Percentiles rank a stretch among this genome's conserved stretches.
Evolutionary conservation across 2,888 invertebrate species (phyloP).

Genomic region (Diplazon laetatorius): DNA sequence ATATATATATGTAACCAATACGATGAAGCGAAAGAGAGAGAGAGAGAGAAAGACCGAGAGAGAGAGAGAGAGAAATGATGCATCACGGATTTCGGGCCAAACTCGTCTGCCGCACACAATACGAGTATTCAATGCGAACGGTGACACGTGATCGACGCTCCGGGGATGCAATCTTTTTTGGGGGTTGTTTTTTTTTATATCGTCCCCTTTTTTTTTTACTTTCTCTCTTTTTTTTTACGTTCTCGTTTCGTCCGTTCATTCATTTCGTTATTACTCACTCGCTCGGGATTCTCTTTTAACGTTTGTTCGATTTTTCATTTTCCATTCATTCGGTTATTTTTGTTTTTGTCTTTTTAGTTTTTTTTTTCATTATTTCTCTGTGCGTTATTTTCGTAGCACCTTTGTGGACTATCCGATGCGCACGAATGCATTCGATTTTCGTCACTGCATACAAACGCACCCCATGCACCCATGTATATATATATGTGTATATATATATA

Average conservation of each 20-base stretch:
- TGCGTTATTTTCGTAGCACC: slow-evolving; percentile 27
- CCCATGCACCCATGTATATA: too few species aligned
- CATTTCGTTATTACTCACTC: slow-evolving; percentile 58
- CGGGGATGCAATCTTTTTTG: slow-evolving; percentile 61
- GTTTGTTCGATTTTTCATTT: too few species aligned
- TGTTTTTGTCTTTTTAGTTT: background rate
- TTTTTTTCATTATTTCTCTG: slow-evolving; percentile 25
- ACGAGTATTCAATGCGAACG: slow-evolving; percentile 73
- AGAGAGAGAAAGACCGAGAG: too few species aligned
- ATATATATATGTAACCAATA: slow-evolving; percentile 33
- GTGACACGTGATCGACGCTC: slow-evolving; percentile 75
- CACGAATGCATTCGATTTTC: slow-evolving; percentile 54
- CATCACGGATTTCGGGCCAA: slow-evolving; percentile 73
- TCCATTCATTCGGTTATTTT: slow-evolving; percentile 6
- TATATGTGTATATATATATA: too few species aligned
- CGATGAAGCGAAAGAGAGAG: slow-evolving; percentile 59
- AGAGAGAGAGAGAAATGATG: too few species aligned
- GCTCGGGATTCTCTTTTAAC: slow-evolving; percentile 34
- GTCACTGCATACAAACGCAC: slow-evolving; percentile 50
- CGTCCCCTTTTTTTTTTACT: slow-evolving; percentile 19
- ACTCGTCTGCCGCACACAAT: slow-evolving; percentile 65
- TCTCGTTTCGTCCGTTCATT: slow-evolving; percentile 47
- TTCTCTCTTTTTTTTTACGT: slow-evolving; percentile 29
- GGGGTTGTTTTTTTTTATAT: slow-evolving; percentile 56
- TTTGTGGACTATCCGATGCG: slow-evolving; percentile 36